Base-by-base conservation (phyloP, 2,888 invertebrate genomes). In the Eupithecia vulgata region DNA sequence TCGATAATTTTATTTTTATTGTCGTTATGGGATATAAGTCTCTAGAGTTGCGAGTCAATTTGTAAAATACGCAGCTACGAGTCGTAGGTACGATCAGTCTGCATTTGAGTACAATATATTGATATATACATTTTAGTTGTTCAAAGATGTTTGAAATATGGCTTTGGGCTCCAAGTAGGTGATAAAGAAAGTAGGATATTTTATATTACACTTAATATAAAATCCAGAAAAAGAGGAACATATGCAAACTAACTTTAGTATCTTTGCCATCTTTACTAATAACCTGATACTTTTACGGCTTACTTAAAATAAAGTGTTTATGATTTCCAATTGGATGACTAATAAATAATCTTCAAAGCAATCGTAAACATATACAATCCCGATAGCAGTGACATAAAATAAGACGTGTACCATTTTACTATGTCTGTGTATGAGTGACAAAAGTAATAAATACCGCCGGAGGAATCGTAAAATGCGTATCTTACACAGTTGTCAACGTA, bases 381-480 rank as follows among this genome's bases (percentile, higher is more conserved):
- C 79, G 82, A 86, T 84, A 83, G 76, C 72, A 77, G 79, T 81
- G 79, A 81, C 82, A 84, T 84, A 83, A 85, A 85, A 85, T 87
- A 86, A 86, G 85, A 88, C 84, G 82, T 81, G 82, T 82, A 83
- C 81, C 82, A 86, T 81, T 91, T 91, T 89, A 91, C 85, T 83
- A 84, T 85, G 74, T 83, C 85, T 83, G 84, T 82, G 82, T 81
- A 80, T 80, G 83, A 87, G 88, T 88, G 90, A 90, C 90, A 90
- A 88, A 84, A 77, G 88, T 82, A 86, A 90, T 93, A 93, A 92
- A 92, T 91, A 87, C 83, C 80, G 80, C 87, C 86, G 87, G 79
- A 82, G 78, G 85, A 87, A 87, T 89, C 91, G 85, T 93, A 92
- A 93, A 93, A 91, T 88, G 81, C 82, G 81, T 84, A 87, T 84